phyloP scores from a whole-genome alignment of 2,797 vertebrate genomes.

The Corythornis leucogaster region DNA sequence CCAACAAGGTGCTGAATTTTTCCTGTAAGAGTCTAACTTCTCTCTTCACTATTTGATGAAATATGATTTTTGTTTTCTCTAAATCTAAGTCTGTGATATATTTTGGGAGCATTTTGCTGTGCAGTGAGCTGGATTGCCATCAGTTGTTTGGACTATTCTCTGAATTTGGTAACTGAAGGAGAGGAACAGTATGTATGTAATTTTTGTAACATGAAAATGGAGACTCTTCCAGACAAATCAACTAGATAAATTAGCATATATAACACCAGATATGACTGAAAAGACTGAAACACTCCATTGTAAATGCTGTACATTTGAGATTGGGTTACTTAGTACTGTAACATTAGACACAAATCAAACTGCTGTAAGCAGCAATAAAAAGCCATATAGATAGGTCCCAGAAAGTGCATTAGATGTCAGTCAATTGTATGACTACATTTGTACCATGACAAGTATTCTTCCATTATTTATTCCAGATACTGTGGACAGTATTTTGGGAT shows the following conservation, averaged over 20 bases:
- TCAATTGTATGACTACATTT: conserved; percentile 61
- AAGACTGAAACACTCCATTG: background rate
- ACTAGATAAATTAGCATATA: background rate
- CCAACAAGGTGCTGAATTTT: background rate
- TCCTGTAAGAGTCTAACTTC: background rate
- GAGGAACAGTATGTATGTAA: background rate
- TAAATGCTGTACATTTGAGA: background rate
- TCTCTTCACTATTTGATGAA: background rate
- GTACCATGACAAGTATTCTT: conserved; percentile 27
- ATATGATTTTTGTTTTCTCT: background rate
- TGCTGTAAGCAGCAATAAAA: conserved; percentile 14
- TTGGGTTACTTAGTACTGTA: background rate
- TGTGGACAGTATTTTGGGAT: conserved; percentile 58
- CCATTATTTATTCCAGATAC: conserved; percentile 24
- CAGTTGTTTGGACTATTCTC: background rate
- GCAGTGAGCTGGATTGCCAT: background rate
- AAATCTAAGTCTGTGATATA: background rate
- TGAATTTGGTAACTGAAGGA: background rate
- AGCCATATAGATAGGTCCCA: conserved; percentile 14
- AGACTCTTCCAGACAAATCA: conserved; percentile 13
- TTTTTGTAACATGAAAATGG: background rate
- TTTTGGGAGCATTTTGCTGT: background rate
- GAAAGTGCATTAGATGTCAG: conserved; percentile 25
- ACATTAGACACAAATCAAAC: background rate
- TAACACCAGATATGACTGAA: conserved; percentile 15